These are phyloP conservation scores for Chaetogeoica ovagalla DNA, from an alignment of 2,888 invertebrate species.

Conservation along the genomic window DNA sequence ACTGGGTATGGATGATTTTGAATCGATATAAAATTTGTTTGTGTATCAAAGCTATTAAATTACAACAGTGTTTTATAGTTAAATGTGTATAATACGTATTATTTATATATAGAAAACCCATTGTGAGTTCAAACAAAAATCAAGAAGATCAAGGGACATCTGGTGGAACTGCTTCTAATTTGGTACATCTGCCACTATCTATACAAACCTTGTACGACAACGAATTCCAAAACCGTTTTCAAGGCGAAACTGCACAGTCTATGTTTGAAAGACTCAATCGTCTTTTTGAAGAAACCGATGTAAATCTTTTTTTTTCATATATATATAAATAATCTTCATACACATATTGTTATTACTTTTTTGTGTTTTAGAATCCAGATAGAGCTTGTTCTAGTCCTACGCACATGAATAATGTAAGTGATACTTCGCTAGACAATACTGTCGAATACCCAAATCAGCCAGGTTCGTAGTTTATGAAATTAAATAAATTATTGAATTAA, in stretches of 20 bases:
- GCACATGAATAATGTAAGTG: not conserved
- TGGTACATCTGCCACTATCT: conserved; percentile 11
- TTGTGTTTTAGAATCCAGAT: conserved; percentile 18
- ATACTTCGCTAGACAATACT: not conserved
- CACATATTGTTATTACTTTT: not conserved
- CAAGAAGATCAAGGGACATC: conserved; percentile 11
- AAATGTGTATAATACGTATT: too few species aligned
- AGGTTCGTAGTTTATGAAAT: conserved; percentile 2
- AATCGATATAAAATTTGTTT: not conserved
- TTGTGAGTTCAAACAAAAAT: not conserved
- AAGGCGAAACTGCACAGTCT: conserved; percentile 44
- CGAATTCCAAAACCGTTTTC: conserved; percentile 38
- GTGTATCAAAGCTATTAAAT: not conserved
- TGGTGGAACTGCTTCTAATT: conserved; percentile 20
- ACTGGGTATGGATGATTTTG: conserved; percentile 14
- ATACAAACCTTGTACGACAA: conserved; percentile 30
- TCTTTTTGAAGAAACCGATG: conserved; percentile 41
- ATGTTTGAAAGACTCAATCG: conserved; percentile 48
- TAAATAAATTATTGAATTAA: not conserved
- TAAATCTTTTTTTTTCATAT: not conserved
- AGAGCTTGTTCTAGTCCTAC: not conserved
- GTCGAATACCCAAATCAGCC: conserved; percentile 7
- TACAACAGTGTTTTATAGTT: not conserved
- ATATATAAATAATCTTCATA: not conserved
- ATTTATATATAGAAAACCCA: not conserved